Conservation (phyloP, 2,113 vertebrate species). For the Thomomys bottae region DNA sequence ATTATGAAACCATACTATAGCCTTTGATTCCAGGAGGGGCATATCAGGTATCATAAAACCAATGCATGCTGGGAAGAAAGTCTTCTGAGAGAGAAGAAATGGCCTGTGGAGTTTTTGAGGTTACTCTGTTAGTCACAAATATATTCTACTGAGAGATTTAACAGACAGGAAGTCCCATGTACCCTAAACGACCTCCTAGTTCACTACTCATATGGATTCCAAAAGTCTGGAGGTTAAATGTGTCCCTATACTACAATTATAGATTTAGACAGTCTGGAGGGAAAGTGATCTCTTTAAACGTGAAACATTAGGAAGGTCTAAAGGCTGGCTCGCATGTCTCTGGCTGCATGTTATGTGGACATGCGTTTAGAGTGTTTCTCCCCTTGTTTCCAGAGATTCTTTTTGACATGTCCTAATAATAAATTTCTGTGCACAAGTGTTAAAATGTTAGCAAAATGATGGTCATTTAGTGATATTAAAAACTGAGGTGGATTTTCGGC, state of each 20-base stretch:
- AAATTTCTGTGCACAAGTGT: neutral
- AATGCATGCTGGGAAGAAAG: neutral
- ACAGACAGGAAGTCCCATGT: neutral
- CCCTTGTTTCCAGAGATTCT: neutral
- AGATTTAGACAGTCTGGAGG: neutral
- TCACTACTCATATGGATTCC: neutral
- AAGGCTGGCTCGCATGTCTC: rapidly evolving
- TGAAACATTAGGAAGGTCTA: neutral
- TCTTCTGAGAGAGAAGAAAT: neutral
- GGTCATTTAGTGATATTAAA: neutral
- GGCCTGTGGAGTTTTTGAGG: neutral
- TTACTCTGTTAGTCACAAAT: neutral
- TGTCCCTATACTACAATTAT: neutral
- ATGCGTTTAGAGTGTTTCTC: neutral
- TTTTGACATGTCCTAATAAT: neutral
- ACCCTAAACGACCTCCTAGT: neutral
- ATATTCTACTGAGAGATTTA: neutral
- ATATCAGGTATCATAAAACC: neutral
- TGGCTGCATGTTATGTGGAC: neutral
- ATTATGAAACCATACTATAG: neutral
- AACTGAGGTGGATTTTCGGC: neutral
- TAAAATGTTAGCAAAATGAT: slow-evolving; percentile 7
- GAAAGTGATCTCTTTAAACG: neutral
- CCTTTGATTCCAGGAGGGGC: neutral
- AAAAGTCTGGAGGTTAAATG: neutral